phyloP scores from a whole-genome alignment of 2,113 vertebrate species.

The Phylloscopus whistleri region DNA sequence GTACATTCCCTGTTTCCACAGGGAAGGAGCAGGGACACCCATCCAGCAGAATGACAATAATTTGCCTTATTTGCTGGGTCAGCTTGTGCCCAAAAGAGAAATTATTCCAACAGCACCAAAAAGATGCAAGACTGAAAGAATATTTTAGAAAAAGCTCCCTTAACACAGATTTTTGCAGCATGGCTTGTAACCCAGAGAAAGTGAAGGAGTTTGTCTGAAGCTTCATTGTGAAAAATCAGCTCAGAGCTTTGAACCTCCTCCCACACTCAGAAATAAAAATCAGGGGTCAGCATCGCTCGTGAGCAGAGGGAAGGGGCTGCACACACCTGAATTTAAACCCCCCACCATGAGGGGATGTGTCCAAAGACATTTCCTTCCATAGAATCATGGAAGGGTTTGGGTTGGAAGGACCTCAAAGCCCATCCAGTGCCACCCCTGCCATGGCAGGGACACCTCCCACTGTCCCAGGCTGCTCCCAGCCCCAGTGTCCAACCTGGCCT shows the following conservation, averaged over 20 bases:
- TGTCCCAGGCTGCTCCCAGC: too few species aligned
- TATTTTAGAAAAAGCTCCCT: neutral
- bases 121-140: neutral
- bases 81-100: neutral
- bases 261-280: neutral
- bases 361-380: neutral
- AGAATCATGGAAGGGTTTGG: neutral
- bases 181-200: neutral
- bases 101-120: neutral
- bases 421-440: accelerated
- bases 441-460: too few species aligned
- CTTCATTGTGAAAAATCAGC: neutral
- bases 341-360: accelerated
- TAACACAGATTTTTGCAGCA: neutral
- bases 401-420: accelerated
- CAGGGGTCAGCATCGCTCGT: accelerated
- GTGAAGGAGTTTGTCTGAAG: neutral
- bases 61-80: neutral
- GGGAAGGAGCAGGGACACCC: neutral
- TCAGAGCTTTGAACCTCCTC: neutral
- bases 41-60: accelerated
- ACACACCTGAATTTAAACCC: neutral
- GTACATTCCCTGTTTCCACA: neutral
- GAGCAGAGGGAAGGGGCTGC: neutral
- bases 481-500: too few species aligned